Percentiles rank a stretch among this genome's conserved stretches.
Evolutionary conservation across 2,888 invertebrate genomes (phyloP).

Genomic region (Anthophora plumipes): DNA sequence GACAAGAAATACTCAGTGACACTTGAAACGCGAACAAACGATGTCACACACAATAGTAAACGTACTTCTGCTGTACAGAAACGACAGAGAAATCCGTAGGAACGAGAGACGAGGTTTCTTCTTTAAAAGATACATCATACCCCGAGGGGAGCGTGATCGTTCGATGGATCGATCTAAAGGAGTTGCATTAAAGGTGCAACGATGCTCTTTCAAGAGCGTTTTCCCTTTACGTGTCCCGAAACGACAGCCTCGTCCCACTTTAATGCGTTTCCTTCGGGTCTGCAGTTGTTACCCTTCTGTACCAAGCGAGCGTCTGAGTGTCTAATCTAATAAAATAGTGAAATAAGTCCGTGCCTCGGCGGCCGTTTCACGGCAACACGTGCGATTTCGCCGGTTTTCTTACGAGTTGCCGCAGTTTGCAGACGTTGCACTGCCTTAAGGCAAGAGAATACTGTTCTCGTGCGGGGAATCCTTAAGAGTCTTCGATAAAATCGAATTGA

Average conservation of each 20-base stretch:
- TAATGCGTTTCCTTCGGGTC: constrained; percentile 49
- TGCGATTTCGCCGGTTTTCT: constrained; percentile 49
- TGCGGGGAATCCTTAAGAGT: constrained; percentile 2
- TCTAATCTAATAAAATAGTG: constrained; percentile 75
- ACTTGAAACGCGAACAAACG: too few species aligned
- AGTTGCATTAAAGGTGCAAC: constrained; percentile 61
- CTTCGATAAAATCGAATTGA: not conserved
- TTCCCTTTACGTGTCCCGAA: constrained; percentile 12
- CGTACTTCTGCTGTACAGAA: too few species aligned
- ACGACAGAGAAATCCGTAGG: too few species aligned
- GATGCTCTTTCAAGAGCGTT: not conserved
- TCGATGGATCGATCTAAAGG: constrained; percentile 19
- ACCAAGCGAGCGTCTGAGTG: constrained; percentile 53
- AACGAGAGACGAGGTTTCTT: too few species aligned
- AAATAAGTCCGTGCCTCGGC: constrained; percentile 60
- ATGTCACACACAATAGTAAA: too few species aligned
- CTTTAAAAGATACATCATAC: constrained; percentile 3
- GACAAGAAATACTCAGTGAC: too few species aligned
- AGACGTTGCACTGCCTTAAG: not conserved
- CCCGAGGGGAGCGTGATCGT: constrained; percentile 4
- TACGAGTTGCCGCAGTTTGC: constrained; percentile 42
- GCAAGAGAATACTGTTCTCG: not conserved
- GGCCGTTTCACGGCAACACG: constrained; percentile 35
- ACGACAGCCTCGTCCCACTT: constrained; percentile 34
- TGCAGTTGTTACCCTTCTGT: constrained; percentile 29